Conservation (phyloP, 2,113 vertebrate genomes). For the Chaetodon auriga region DNA sequence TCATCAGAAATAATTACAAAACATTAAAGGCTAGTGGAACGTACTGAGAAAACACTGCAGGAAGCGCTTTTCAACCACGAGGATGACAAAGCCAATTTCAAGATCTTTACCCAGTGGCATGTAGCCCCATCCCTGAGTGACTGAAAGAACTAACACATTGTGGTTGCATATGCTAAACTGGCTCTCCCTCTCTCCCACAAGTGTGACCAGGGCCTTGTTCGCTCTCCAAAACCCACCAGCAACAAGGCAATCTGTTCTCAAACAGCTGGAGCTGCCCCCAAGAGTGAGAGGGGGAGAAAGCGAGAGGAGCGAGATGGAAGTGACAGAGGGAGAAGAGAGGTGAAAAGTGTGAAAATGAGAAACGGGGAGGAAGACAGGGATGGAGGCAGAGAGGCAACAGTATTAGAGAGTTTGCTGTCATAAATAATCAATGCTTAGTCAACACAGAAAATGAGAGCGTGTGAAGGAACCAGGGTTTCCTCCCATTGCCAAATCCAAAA, state of each 20-base stretch:
- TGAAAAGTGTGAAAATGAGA: slow-evolving; percentile 51
- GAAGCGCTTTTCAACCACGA: slow-evolving; percentile 21
- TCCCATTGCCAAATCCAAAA: slow-evolving; percentile 56
- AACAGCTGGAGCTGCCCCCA: slow-evolving; percentile 70
- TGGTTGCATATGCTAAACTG: slow-evolving; percentile 54
- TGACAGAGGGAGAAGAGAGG: slow-evolving; percentile 12
- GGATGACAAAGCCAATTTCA: slow-evolving; percentile 51
- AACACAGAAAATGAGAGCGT: slow-evolving; percentile 66
- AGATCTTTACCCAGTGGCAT: slow-evolving; percentile 48
- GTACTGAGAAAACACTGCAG: slow-evolving; percentile 39
- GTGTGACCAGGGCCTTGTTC: slow-evolving; percentile 63
- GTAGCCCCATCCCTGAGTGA: slow-evolving; percentile 34
- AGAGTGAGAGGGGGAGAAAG: slow-evolving; percentile 26
- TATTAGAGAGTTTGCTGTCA: slow-evolving; percentile 59
- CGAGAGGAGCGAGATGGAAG: not conserved
- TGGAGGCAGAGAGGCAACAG: slow-evolving; percentile 27
- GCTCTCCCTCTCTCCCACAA: slow-evolving; percentile 63
- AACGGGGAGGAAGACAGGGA: slow-evolving; percentile 32
- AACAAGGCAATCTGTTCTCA: slow-evolving; percentile 68
- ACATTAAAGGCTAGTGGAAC: slow-evolving; percentile 33
- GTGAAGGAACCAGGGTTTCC: slow-evolving; percentile 60
- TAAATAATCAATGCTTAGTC: slow-evolving; percentile 75
- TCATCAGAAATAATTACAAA: slow-evolving; percentile 60
- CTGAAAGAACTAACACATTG: slow-evolving; percentile 47
- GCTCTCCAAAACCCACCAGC: slow-evolving; percentile 66